Evolutionary conservation across 2,113 vertebrate genomes (phyloP), one percentile per base, ranked within the genome.

Genomic region (Tiliqua scincoides): DNA sequence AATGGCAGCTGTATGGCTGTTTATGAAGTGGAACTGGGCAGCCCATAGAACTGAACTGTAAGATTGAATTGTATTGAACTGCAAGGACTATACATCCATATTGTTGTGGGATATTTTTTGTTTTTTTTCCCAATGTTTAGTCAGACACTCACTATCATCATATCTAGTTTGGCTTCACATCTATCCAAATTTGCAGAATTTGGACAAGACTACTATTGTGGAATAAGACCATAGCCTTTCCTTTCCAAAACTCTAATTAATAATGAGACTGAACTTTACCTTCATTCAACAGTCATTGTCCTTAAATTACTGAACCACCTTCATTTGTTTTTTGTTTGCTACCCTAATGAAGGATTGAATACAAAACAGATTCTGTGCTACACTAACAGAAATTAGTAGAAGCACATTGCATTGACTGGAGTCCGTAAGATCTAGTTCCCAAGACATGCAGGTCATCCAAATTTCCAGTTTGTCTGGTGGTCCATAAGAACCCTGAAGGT

Each of bases 391-490:
- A 80, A 81, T 68, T n/a, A 32, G 52, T 25, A n/a, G 18, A 15
- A 17, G 11, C 63, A 15, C 65, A 65, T 17, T 65, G 63, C 17
- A 10, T 32, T 82, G 35, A 37, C 23, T 9, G 12, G 12, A 40
- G 14, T 48, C 61, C 48, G 89, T n/a, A 30, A 23, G 54, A 20
- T 57, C 57, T 80, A 52, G 27, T 48, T 84, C 35, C 52, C 7
- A 52, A 84, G 11, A 8, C 7, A 48, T 15, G 27, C 18, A 10
- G 59, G 8, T 11, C 40, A 65, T 63, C 54, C 84, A 61, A 2
- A 73, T 59, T 72, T 86, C 54, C 65, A 88, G 68, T 3, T 73
- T 78, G 72, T 85, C 87, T 93, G 74, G 9, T 68, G 37, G 74
- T 80, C n/a, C 20, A 25, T 32, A 65, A 63, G 48, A 18, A 59